Evolutionary conservation across 1,140 invertebrate genomes (phyloP), one percentile per base, ranked within the genome.

Genomic region (Araneus ventricosus): DNA sequence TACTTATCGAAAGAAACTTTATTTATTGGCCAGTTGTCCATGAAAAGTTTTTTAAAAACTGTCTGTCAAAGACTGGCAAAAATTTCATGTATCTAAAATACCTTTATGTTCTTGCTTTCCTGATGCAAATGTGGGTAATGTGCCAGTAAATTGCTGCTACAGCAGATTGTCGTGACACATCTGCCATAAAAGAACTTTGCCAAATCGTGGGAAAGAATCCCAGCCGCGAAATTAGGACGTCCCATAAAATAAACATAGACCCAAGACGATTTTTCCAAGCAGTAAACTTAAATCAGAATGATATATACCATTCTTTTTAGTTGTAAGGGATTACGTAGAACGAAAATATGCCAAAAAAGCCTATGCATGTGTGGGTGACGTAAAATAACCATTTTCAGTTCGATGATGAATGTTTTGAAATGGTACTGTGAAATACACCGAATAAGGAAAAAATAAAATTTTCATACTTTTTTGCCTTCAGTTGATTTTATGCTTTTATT

Each of bases 261-360:
- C 27, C 8, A 1, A 75, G 70, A 75, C 70, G 70, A 75, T 75
- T 88, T 88, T 88, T 75, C 87, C 45, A 8, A 52, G 61, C 63
- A 67, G 61, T 88, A 88, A 88, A 88, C 87, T 88, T 88, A 88
- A 88, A 88, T 70, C 87, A 67, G 61, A 70, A 88, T 88, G 61
- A 88, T 88, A 22, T 37, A 88, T 61, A 34, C 37, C 17, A 27
- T 39, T 41, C n/a, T 27, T 41, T 20, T 57, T 88, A 10, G 24
- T 37, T 22, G 37, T 75, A 88, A 39, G 45, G 39, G 57, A 88
- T 88, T 70, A 45, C 63, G 22, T 14, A 27, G n/a, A 22, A 75
- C 34, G 39, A 41, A 75, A 61, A 87, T 61, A 34, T 27, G 63
- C 14, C 39, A 88, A 24, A 52, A 41, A 63, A 70, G 34, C 34